Evolutionary conservation across 2,113 vertebrate species (phyloP).

Genomic region (Coryphaenoides rupestris): DNA sequence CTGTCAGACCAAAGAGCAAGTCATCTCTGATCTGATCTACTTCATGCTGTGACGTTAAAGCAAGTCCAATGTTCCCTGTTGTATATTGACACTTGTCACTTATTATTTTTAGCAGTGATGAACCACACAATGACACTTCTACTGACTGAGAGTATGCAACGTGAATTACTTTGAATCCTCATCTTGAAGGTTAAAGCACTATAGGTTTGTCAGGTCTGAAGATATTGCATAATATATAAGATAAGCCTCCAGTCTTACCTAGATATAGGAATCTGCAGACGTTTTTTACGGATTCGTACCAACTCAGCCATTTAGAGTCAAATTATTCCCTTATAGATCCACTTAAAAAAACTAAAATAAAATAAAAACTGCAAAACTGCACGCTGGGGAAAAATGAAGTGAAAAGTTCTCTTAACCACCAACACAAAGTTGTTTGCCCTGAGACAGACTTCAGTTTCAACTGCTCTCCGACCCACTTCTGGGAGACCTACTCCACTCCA

Average conservation of each 20-base stretch:
- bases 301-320: constrained; percentile 67
- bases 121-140: too few species aligned
- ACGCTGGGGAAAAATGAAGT: constrained; percentile 26
- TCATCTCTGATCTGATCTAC: too few species aligned
- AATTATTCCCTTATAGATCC: constrained; percentile 37
- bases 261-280: constrained; percentile 70
- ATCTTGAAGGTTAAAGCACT: background rate
- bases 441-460: constrained; percentile 64
- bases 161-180: too few species aligned
- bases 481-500: constrained; percentile 59
- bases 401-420: constrained; percentile 62
- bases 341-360: constrained; percentile 22
- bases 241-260: constrained; percentile 61
- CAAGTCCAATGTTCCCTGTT: too few species aligned
- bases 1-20: too few species aligned
- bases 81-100: too few species aligned
- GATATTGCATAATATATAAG: background rate
- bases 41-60: too few species aligned
- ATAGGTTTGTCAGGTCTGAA: background rate
- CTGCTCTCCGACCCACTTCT: constrained; percentile 65
- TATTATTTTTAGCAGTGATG: too few species aligned
- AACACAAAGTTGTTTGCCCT: constrained; percentile 65
- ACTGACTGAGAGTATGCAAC: too few species aligned
- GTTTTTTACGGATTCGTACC: constrained; percentile 70
- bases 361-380: constrained; percentile 11